Evolutionary conservation across 2,113 vertebrate genomes (phyloP).

Genomic region (Crotalus viridis): DNA sequence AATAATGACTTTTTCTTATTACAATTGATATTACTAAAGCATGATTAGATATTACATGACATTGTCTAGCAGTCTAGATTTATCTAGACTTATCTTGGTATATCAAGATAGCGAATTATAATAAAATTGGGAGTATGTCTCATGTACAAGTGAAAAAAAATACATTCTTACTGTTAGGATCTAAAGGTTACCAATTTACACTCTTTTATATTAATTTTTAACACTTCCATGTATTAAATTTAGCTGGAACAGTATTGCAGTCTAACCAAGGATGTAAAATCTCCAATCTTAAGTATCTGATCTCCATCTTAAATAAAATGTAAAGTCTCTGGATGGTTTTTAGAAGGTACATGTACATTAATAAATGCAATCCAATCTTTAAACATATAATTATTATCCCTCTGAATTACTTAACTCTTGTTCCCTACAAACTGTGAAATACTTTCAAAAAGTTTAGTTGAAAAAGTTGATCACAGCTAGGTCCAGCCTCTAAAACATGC

Average conservation of each 20-base stretch:
- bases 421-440: constrained; percentile 47
- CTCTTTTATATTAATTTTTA: neutral
- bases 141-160: neutral
- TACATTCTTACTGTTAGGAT: neutral
- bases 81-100: too few relatives aligned
- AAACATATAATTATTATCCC: neutral
- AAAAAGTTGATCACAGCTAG: constrained; percentile 85
- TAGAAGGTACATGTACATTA: neutral
- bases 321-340: neutral
- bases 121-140: neutral
- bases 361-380: neutral
- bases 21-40: neutral
- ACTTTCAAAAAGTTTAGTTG: constrained; percentile 83
- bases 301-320: neutral
- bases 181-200: neutral
- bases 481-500: constrained; percentile 83
- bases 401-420: neutral
- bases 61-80: neutral
- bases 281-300: neutral
- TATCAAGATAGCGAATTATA: neutral
- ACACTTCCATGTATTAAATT: neutral
- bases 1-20: neutral
- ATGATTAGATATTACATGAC: neutral
- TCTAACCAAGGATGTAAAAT: neutral
- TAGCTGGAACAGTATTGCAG: neutral